A percentile compares a stretch with the other conserved stretches of the same genome.
phyloP scores from a whole-genome alignment of 2,113 vertebrate species.

The Nansenia antarctica region DNA sequence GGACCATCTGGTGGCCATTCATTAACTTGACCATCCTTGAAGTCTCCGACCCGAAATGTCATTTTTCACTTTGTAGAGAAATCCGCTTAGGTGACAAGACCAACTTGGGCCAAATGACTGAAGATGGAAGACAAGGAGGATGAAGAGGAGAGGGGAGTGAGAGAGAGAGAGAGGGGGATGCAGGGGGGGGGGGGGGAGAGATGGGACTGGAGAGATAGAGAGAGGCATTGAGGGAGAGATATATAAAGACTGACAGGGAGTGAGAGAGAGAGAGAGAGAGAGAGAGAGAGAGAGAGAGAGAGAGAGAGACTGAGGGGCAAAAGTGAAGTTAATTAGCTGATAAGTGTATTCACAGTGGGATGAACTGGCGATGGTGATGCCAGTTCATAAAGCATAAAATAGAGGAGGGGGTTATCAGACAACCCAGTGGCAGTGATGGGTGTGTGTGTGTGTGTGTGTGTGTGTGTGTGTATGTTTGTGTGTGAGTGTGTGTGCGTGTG shows the following conservation, averaged over 20 bases:
- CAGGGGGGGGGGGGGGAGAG: background rate
- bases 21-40: conserved; percentile 80
- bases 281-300: conserved; percentile 12
- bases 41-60: conserved; percentile 75
- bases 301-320: conserved; percentile 5
- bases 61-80: conserved; percentile 74
- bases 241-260: background rate
- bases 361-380: conserved; percentile 24
- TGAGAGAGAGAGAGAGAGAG: background rate
- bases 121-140: conserved; percentile 47
- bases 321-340: conserved; percentile 50
- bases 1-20: conserved; percentile 81
- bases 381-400: conserved; percentile 16
- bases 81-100: conserved; percentile 61
- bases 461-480: background rate
- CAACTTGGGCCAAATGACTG: conserved; percentile 64
- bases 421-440: background rate
- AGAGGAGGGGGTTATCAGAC: background rate
- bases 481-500: too few species aligned
- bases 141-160: conserved; percentile 11
- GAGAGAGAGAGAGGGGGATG: background rate
- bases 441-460: background rate
- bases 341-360: conserved; percentile 33
- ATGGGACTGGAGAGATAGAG: background rate
- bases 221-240: background rate